Base-by-base conservation (phyloP, 2,797 vertebrate species). In the Tinamus major region DNA sequence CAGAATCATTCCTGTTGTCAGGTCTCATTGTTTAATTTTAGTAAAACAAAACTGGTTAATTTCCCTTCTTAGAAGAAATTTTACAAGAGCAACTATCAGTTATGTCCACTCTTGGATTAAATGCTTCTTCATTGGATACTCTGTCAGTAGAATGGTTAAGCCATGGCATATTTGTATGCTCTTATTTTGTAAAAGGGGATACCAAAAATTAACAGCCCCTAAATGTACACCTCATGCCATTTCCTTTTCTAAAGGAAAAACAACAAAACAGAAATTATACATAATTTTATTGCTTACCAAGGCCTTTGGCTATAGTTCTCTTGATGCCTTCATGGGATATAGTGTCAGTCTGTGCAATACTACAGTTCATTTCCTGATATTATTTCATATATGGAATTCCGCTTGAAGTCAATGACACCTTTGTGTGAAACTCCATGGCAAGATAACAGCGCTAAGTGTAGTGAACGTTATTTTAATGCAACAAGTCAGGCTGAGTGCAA, bases 121-220 rank as follows among this genome's bases (percentile, higher is more conserved):
- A 95, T 77, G 46, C 84, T 95, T 96, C 94, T 94, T 96, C 95
- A 88, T 24, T 85, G 68, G 67, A 74, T 91, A 94, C 48, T 95
- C 94, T 76, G 69, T 93, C 94, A 96, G 70, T 33, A 79, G 59
- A 96, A 96, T 78, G 75, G 81, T 78, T 96, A 85, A 65, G 33
- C 75, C 6, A 4, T 75, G 42, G 71, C 37, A 6, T 83, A 91
- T 92, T 96, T 96, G 95, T 79, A 80, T 76, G 84, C 91, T 76
- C 14, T 87, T 31, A 2, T 85, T 93, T 71, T 78, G 37, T 33
- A 26, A 83, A 94, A 93, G 93, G 29, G 53, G 71, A 87, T 59
- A 48, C 74, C 87, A 82, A 72, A 89, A 71, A 92, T 88, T 69
- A 93, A 37, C 33, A 77, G 42, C 41, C 49, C 19, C 44, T 64